Percentiles rank a stretch among this genome's conserved stretches.
These are phyloP conservation scores for Aporophyla nigra DNA, from an alignment of 2,888 invertebrate genomes.

Conservation along the genomic window DNA sequence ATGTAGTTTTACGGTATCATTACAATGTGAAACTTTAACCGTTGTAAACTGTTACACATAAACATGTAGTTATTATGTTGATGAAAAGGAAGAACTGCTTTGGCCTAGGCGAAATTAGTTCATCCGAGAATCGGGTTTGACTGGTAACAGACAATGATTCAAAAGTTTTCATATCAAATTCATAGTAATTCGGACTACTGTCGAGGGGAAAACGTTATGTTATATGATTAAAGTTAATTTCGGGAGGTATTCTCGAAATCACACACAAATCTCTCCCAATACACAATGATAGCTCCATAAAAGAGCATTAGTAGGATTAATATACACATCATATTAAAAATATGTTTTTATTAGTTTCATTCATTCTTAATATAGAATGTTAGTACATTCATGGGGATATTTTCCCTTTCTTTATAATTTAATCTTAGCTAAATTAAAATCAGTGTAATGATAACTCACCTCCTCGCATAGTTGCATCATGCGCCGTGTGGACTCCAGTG, in stretches of 20 bases:
- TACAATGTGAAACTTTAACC: too few species aligned
- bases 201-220: constrained; percentile 29
- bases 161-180: constrained; percentile 77
- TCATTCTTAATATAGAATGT: constrained; percentile 7
- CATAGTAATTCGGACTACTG: constrained; percentile 51
- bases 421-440: constrained; percentile 25
- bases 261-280: constrained; percentile 70
- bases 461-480: constrained; percentile 98
- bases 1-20: too few species aligned
- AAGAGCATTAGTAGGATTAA: constrained; percentile 35
- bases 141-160: constrained; percentile 1
- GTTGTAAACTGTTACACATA: too few species aligned
- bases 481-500: constrained; percentile 97
- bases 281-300: constrained; percentile 15
- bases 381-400: constrained; percentile 33
- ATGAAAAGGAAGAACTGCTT: too few species aligned
- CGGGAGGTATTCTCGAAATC: constrained; percentile 82
- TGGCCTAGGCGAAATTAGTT: too few species aligned
- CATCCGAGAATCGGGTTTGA: too few species aligned
- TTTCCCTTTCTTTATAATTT: constrained; percentile 27
- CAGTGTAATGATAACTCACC: constrained; percentile 90
- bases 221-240: constrained; percentile 39
- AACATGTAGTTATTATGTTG: too few species aligned
- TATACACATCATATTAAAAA: constrained; percentile 24
- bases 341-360: constrained; percentile 15